These are phyloP conservation scores for Ageneiosus marmoratus DNA, from an alignment of 2,113 vertebrate genomes.

Conservation along the genomic window DNA sequence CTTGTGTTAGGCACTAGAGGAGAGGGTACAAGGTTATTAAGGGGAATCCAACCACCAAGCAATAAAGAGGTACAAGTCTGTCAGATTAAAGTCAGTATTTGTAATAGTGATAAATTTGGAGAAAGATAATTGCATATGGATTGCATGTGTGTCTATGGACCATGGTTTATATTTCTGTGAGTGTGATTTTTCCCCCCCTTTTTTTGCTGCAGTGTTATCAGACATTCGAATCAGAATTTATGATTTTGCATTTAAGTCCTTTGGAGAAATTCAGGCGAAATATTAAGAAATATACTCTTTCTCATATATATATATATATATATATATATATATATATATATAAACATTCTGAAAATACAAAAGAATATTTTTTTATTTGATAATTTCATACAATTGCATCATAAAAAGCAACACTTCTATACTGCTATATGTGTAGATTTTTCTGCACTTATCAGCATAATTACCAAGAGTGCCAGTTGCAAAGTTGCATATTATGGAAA, in stretches of 20 bases:
- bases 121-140: neutral
- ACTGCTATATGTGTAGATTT: neutral
- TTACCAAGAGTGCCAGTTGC: neutral
- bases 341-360: neutral
- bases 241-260: neutral
- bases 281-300: too few relatives aligned
- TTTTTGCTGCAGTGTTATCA: neutral
- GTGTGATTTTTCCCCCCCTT: neutral
- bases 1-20: neutral
- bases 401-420: constrained; percentile 8
- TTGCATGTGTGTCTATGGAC: neutral
- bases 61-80: neutral
- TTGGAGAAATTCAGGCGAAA: neutral
- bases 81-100: neutral
- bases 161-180: neutral
- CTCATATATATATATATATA: too few relatives aligned
- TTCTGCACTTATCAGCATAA: constrained; percentile 2
- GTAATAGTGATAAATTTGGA: neutral
- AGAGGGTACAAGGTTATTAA: neutral
- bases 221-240: neutral
- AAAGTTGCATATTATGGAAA: neutral
- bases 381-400: constrained; percentile 17
- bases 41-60: neutral
- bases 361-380: neutral
- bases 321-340: too few relatives aligned